phyloP scores from a whole-genome alignment of 2,113 vertebrate species.

The Podarcis raffonei region DNA sequence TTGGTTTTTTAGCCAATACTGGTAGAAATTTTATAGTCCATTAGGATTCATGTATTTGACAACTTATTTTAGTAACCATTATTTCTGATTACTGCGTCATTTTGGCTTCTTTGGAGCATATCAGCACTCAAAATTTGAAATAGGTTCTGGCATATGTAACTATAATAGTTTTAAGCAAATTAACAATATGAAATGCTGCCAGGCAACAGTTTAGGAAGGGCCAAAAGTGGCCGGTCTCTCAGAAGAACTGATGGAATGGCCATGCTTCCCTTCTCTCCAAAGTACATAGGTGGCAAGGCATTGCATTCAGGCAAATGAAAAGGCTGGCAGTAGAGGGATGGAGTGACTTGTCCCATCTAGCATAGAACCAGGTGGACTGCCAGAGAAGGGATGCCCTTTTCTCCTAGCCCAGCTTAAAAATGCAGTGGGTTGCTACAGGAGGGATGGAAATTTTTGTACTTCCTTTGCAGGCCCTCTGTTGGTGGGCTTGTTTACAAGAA shows the following conservation, averaged over 20 bases:
- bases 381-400: neutral
- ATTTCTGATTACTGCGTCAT: too few relatives aligned
- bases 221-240: too few relatives aligned
- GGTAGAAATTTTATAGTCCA: too few relatives aligned
- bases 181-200: too few relatives aligned
- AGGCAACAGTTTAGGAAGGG: too few relatives aligned
- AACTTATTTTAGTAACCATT: too few relatives aligned
- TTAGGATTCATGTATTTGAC: too few relatives aligned
- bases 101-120: too few relatives aligned
- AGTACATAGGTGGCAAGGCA: neutral
- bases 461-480: neutral
- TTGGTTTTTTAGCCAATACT: too few relatives aligned
- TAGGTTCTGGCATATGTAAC: too few relatives aligned
- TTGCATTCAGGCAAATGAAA: neutral
- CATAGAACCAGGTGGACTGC: neutral
- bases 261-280: neutral
- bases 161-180: too few relatives aligned
- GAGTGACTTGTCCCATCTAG: neutral
- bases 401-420: neutral
- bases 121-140: too few relatives aligned
- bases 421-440: neutral
- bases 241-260: neutral
- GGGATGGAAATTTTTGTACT: neutral
- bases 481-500: neutral
- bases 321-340: neutral